Evolutionary conservation across 2,113 vertebrate genomes (phyloP).

Genomic region (Turnix velox): DNA sequence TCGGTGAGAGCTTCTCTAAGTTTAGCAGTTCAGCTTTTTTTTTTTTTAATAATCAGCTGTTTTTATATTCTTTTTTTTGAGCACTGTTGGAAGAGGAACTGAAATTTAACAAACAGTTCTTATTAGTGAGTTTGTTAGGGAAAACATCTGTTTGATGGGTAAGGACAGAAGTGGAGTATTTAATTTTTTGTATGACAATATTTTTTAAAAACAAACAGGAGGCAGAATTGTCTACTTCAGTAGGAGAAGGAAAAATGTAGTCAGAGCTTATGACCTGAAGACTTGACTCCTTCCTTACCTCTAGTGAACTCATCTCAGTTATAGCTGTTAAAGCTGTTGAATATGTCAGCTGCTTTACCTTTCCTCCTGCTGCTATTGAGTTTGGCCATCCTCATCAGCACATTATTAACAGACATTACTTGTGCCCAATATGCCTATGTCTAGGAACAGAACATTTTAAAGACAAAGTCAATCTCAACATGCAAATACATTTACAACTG

Average conservation of each 20-base stretch:
- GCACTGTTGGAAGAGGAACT: not conserved
- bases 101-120: not conserved
- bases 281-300: not conserved
- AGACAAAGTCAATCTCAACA: not conserved
- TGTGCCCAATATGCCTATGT: not conserved
- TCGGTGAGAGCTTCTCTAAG: not conserved
- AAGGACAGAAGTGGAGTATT: not conserved
- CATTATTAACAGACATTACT: not conserved
- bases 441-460: not conserved
- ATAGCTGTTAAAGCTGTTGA: not conserved
- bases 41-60: not conserved
- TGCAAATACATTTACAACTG: not conserved
- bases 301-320: not conserved
- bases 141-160: not conserved
- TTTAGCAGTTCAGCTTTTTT: not conserved
- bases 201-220: not conserved
- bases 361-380: not conserved
- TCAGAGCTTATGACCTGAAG: not conserved
- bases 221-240: not conserved
- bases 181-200: not conserved
- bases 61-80: not conserved
- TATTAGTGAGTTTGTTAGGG: not conserved
- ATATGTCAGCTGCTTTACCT: not conserved
- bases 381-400: not conserved
- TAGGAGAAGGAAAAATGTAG: not conserved